Evolutionary conservation across 2,888 invertebrate species (phyloP).

Genomic region (Troides aeacus): DNA sequence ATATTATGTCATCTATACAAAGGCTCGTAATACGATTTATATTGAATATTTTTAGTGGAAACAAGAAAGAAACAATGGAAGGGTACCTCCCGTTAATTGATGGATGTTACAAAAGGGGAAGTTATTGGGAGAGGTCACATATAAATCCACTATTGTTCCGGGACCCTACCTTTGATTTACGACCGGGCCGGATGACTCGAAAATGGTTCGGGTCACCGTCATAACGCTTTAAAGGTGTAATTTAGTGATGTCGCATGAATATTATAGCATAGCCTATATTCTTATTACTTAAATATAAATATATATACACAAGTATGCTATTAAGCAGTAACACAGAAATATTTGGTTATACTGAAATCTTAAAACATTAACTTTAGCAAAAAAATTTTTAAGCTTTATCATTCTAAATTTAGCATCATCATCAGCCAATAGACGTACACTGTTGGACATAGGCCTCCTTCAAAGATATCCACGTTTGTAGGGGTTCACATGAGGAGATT

Average conservation of each 20-base stretch:
- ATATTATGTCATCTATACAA: no score
- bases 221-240: conserved; percentile 9
- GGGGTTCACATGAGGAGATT: no score
- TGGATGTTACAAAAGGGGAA: conserved; percentile 44
- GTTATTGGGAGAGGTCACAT: conserved; percentile 39
- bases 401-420: no score
- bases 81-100: conserved; percentile 40
- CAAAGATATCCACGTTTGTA: no score
- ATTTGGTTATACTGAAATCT: no score
- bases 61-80: conserved; percentile 26
- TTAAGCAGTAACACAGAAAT: no score
- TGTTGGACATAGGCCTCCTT: no score
- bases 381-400: no score
- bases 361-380: no score
- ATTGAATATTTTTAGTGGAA: conserved; percentile 20
- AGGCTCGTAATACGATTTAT: conserved; percentile 11
- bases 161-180: conserved; percentile 37
- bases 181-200: conserved; percentile 18
- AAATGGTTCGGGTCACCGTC: conserved; percentile 7
- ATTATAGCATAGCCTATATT: not conserved
- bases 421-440: no score
- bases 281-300: not conserved
- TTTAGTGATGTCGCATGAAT: conserved; percentile 1
- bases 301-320: no score
- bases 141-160: conserved; percentile 37